Base-by-base conservation (phyloP, 1,140 invertebrate species). In the Eueides isabella region DNA sequence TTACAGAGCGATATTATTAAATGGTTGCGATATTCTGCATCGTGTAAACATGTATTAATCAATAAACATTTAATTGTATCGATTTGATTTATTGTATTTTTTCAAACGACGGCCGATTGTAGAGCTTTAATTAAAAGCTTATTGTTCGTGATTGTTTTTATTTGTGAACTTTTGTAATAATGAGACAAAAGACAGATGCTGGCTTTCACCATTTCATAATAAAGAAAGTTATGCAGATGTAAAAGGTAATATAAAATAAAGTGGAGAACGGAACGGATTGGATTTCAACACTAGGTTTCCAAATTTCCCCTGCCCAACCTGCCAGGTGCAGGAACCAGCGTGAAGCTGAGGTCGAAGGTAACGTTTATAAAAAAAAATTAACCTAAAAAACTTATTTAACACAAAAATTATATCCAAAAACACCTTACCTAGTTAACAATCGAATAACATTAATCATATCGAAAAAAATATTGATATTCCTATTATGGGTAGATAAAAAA, bases 381-480 rank as follows among this genome's bases (percentile, higher is more conserved):
- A 33, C 9, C 31, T 33, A 33, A 55, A 55, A 55, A 55, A 55
- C 48, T 26, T 55, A 26, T 55, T 55, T 55, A 55, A 23, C 70
- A 66, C 38, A 73, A 73, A 41, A 11, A 29, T 14, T 35, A 33
- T 44, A 38, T 5, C 14, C 19, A 11, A 62, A 64, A 65, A 65
- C 67, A 74, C 30, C 67, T 74, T 67, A 65, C 19, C 65, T 33
- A 66, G 64, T 69, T 69, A 71, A 75, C 67, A 75, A 63, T 74
- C 61, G 33, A 48, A 65, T 67, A 75, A 31, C 67, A 71, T 80
- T 76, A 82, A 80, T 80, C 79, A 80, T 76, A 71, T 74, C 38
- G 28, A 44, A 78, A 80, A 88, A 82, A 76, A 85, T 84, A 88
- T 87, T 87, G 86, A 89, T 90, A 88, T 89, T 86, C 88, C 87